Evolutionary conservation across 64 coral and sea anemone species (phyloP), one percentile per base, ranked within the genome.

Genomic region (Acropora tenuis): DNA sequence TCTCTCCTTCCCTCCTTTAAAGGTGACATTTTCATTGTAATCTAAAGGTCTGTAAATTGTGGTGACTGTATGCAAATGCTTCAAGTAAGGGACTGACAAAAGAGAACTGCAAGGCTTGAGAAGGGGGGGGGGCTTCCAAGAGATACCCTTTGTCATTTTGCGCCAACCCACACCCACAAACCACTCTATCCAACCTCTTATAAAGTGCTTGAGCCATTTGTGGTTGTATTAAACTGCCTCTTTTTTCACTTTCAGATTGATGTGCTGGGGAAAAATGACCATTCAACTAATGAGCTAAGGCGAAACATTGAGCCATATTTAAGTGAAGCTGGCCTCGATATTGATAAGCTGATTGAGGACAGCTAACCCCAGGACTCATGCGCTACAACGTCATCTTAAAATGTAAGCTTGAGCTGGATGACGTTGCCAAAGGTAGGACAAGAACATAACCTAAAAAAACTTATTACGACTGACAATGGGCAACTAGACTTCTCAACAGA

Each of bases 381-480:
- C 47, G 19, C 0, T 88, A 43, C 17, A 41, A 88, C 1, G 53
- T 77, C 20, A 41, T 77, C 48, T 40, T 60, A 4, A 88, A 88
- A 19, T 20, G 73, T 12, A 88, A 61, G 2, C 47, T 77, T 52
- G 73, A 88, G 47, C 73, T 88, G 2, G 73, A 88, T 88, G 86
- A 88, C 9, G 77, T 88, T 13, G 49, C 50, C 45, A 73, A 77
- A 77, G 86, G 72, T 88, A 75, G 16, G 75, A 46, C 9, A 46
- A 45, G 2, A 45, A 11, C 47, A 84, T 18, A 63, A 40, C 45
- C 20, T 11, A 6, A 69, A 17, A 86, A 48, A 48, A 67, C 2
- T 48, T 60, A 71, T 71, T 16, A 69, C 12, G 2, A 73, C 44
- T 17, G 42, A 86, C 83, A 19, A 52, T 73, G 65, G 44, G n/a